These are phyloP conservation scores for Lottia gigantea DNA, from an alignment of 2,888 invertebrate genomes.

Conservation along the genomic window DNA sequence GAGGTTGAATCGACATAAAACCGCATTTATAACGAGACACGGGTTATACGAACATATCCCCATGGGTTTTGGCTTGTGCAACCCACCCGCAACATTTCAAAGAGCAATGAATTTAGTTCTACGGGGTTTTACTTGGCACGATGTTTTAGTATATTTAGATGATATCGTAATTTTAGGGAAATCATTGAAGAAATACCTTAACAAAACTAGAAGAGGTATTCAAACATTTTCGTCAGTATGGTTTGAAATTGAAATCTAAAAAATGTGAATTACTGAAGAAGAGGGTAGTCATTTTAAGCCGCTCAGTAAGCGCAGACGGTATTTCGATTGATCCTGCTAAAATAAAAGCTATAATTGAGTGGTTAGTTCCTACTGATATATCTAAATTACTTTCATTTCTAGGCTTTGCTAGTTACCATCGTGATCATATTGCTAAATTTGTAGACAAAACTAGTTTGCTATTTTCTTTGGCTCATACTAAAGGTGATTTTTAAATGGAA, in stretches of 20 bases:
- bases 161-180: constrained; percentile 38
- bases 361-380: too few species aligned
- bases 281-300: too few species aligned
- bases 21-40: constrained; percentile 31
- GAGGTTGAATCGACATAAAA: constrained; percentile 30
- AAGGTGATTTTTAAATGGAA: too few species aligned
- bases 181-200: constrained; percentile 25
- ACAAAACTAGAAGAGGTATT: constrained; percentile 26
- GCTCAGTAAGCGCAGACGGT: too few species aligned
- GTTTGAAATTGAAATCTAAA: too few species aligned
- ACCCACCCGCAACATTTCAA: constrained; percentile 33
- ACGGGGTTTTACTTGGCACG: constrained; percentile 29
- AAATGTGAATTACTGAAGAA: too few species aligned
- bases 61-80: constrained; percentile 36
- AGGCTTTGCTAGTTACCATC: constrained; percentile 35
- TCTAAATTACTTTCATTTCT: constrained; percentile 18
- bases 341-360: too few species aligned
- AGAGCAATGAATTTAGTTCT: constrained; percentile 30
- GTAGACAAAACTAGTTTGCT: constrained; percentile 26
- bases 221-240: not conserved
- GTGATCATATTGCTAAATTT: constrained; percentile 27
- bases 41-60: constrained; percentile 32
- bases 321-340: too few species aligned
- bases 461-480: constrained; percentile 24
- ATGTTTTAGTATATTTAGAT: constrained; percentile 34